Conservation (phyloP, 2,113 vertebrate species). For the Aythya baeri region DNA sequence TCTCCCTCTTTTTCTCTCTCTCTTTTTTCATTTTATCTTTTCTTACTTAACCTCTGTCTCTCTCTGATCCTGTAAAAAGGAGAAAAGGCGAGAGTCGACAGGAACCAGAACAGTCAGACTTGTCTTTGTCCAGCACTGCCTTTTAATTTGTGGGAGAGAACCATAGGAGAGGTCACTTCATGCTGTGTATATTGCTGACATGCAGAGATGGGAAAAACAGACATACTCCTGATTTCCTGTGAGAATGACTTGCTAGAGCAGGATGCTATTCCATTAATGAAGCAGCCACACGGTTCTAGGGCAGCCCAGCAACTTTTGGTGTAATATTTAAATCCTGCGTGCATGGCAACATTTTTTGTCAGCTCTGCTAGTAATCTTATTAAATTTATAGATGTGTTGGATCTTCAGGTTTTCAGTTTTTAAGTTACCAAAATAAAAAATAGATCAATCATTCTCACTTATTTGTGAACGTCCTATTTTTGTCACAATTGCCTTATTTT, state of each 20-base stretch:
- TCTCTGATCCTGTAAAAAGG: neutral
- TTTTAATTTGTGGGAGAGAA: conserved; percentile 39
- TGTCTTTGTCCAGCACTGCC: conserved; percentile 16
- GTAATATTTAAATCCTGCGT: neutral
- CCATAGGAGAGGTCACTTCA: neutral
- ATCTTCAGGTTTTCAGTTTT: neutral
- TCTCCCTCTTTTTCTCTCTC: neutral
- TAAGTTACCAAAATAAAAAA: neutral
- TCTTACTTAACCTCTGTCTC: conserved; percentile 30
- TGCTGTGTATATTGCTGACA: neutral
- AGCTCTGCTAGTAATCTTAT: neutral
- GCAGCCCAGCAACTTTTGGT: neutral
- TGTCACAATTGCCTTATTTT: neutral
- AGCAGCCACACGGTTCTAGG: neutral
- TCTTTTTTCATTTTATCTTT: neutral
- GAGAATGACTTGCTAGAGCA: neutral
- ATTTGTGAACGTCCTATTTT: neutral
- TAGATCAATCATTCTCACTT: neutral
- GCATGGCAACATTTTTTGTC: neutral
- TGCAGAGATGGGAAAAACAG: neutral
- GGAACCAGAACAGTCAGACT: neutral
- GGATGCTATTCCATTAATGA: neutral
- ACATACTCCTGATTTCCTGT: neutral
- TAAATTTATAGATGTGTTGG: neutral
- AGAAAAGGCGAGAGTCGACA: neutral